Conservation (phyloP, 2,888 invertebrate genomes). For the Flexamia atlantica region DNA sequence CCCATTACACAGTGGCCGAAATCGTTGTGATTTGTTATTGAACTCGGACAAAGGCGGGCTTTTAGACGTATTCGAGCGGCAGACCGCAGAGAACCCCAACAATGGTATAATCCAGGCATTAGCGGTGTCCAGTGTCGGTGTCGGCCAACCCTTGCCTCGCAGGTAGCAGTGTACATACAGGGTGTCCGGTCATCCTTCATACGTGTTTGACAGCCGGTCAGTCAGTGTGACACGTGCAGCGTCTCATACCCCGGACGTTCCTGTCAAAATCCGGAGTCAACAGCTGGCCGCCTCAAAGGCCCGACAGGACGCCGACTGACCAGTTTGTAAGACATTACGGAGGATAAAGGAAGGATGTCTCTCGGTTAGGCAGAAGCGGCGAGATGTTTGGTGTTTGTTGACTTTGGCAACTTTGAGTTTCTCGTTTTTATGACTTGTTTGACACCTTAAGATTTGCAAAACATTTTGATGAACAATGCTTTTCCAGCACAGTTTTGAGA, state of each 20-base stretch:
- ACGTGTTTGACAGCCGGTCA: slow-evolving; percentile 54
- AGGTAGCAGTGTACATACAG: slow-evolving; percentile 11
- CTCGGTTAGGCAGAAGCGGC: background rate
- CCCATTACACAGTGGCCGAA: slow-evolving; percentile 49
- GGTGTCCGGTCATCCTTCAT: slow-evolving; percentile 37
- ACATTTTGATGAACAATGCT: no score
- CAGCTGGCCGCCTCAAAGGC: background rate
- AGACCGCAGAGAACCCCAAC: slow-evolving; percentile 37
- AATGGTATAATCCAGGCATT: slow-evolving; percentile 46
- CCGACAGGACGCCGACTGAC: background rate
- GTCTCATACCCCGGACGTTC: slow-evolving; percentile 35
- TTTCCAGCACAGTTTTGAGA: no score
- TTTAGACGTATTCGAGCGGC: slow-evolving; percentile 7
- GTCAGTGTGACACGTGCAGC: slow-evolving; percentile 40
- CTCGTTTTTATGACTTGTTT: no score
- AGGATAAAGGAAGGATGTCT: background rate
- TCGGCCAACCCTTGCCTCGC: slow-evolving; percentile 51
- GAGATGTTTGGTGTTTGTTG: background rate
- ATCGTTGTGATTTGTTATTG: slow-evolving; percentile 57
- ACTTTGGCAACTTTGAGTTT: no score
- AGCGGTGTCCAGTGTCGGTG: slow-evolving; percentile 48
- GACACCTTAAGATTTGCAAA: no score
- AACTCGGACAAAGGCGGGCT: slow-evolving; percentile 11
- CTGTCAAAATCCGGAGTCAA: slow-evolving; percentile 43
- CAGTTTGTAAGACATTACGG: slow-evolving; percentile 9